Evolutionary conservation across 2,797 vertebrate species (phyloP), one percentile per base, ranked within the genome.

Genomic region (Danio albolineatus): DNA sequence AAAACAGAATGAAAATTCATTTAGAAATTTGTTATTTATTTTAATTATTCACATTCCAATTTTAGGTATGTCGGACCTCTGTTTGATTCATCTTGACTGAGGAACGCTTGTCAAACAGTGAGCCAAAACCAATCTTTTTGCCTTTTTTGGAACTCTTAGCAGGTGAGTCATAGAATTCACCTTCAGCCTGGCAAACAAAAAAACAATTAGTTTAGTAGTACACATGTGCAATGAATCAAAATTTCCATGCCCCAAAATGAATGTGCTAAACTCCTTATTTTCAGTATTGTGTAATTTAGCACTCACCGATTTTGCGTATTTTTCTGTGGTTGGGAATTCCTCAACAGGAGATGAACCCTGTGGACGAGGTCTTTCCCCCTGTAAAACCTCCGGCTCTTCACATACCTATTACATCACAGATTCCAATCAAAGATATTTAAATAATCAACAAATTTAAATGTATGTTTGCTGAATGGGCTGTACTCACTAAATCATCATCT

Each of bases 341-440:
- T 98, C 98, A 64, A 99, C 94, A 0, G 98, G 98, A 3, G 98
- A 99, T 14, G 98, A 99, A 76, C 98, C 98, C 83, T 99, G 98
- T 44, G 98, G 98, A 5, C 96, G 94, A 14, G 98, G 98, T 80
- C 98, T 91, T 80, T 98, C 91, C 82, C 87, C 92, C 90, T 97
- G 96, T 87, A 90, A 86, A 83, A 92, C 89, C 86, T 92, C 91
- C 80, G 92, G 90, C 75, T 95, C 95, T 60, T 95, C 95, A 76
- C 93, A 95, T 89, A 93, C 90, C 97, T 99, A 49, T 10, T 66
- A 89, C 14, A 66, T 49, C 5, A 80, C 49, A 36, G 66, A 48
- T 43, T 84, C 81, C 80, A 73, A 62, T 85, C 72, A 51, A 81
- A 59, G 36, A 74, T 57, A 7, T 76, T 28, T 46, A 59, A 83